These are phyloP conservation scores for Netelia melanura DNA, from an alignment of 2,888 invertebrate species.

Conservation along the genomic window DNA sequence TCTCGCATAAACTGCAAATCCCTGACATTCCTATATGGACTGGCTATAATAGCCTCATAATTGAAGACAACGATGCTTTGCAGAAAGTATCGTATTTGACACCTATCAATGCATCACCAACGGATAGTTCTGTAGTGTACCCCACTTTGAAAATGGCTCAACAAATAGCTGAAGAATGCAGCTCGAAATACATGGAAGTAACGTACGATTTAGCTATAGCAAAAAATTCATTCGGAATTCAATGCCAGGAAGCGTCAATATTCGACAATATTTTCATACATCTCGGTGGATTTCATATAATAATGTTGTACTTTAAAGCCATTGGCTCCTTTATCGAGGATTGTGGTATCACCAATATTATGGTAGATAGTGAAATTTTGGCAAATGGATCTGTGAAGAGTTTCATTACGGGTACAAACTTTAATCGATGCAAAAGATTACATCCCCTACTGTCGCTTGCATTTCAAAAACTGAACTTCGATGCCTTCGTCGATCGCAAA, in stretches of 20 bases:
- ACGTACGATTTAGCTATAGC: slow-evolving; percentile 75
- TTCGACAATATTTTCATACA: slow-evolving; percentile 31
- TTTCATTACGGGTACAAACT: slow-evolving; percentile 70
- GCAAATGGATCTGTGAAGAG: slow-evolving; percentile 69
- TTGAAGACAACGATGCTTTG: slow-evolving; percentile 64
- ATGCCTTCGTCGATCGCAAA: slow-evolving; percentile 66
- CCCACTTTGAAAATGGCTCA: slow-evolving; percentile 73
- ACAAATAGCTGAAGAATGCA: slow-evolving; percentile 71
- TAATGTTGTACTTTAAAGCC: slow-evolving; percentile 33
- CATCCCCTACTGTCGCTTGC: slow-evolving; percentile 62
- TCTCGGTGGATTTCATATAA: slow-evolving; percentile 35
- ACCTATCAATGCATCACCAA: slow-evolving; percentile 75
- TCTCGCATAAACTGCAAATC: slow-evolving; percentile 68
- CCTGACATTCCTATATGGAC: slow-evolving; percentile 77
- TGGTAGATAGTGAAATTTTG: slow-evolving; percentile 24
- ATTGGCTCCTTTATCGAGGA: slow-evolving; percentile 32
- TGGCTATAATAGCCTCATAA: slow-evolving; percentile 74
- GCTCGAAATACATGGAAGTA: slow-evolving; percentile 71
- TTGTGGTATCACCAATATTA: slow-evolving; percentile 30
- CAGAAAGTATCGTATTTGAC: slow-evolving; percentile 75
- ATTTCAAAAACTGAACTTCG: slow-evolving; percentile 74
- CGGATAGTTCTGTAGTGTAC: slow-evolving; percentile 71
- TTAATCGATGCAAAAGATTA: slow-evolving; percentile 69
- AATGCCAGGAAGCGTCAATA: slow-evolving; percentile 13
- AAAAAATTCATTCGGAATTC: background rate